Conservation (phyloP, 2,113 vertebrate species). For the Ancistrus triradiatus region DNA sequence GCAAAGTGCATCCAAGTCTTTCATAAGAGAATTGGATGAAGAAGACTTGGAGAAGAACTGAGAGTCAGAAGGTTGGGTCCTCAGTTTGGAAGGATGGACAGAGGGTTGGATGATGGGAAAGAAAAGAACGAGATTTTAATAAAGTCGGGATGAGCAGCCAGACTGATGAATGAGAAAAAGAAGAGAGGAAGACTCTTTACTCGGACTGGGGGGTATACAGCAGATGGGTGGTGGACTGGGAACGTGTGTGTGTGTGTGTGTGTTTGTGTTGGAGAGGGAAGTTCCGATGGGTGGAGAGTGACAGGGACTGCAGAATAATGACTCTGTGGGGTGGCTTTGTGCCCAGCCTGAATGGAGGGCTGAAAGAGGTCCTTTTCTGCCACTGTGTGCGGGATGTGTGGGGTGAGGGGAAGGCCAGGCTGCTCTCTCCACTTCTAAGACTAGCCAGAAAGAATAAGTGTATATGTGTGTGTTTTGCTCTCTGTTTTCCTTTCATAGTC, state of each 20-base stretch:
- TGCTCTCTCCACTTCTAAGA: conserved; percentile 22
- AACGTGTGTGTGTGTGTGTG: conserved; percentile 59
- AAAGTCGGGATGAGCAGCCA: conserved; percentile 35
- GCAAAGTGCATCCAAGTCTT: neutral
- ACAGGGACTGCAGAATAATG: conserved; percentile 71
- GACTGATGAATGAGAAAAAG: conserved; percentile 39
- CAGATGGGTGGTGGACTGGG: conserved; percentile 63
- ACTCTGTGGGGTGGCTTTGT: conserved; percentile 77
- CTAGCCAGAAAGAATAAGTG: conserved; percentile 23
- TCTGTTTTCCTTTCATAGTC: conserved; percentile 42
- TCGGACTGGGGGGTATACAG: conserved; percentile 42
- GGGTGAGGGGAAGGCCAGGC: conserved; percentile 46
- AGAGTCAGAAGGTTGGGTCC: conserved; percentile 10
- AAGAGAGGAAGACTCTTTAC: conserved; percentile 52
- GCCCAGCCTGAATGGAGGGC: conserved; percentile 64
- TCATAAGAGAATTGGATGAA: neutral
- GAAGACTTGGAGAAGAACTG: conserved; percentile 5
- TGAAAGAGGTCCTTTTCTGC: conserved; percentile 63
- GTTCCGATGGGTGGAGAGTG: conserved; percentile 57
- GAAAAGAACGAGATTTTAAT: conserved; percentile 39
- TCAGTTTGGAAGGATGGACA: conserved; percentile 39
- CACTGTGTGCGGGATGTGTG: conserved; percentile 63
- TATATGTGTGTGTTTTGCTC: conserved; percentile 55
- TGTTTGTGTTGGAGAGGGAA: conserved; percentile 55
- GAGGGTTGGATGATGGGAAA: conserved; percentile 46